phyloP scores from a whole-genome alignment of 64 coral and sea anemone species.

The Trachythela sp. region DNA sequence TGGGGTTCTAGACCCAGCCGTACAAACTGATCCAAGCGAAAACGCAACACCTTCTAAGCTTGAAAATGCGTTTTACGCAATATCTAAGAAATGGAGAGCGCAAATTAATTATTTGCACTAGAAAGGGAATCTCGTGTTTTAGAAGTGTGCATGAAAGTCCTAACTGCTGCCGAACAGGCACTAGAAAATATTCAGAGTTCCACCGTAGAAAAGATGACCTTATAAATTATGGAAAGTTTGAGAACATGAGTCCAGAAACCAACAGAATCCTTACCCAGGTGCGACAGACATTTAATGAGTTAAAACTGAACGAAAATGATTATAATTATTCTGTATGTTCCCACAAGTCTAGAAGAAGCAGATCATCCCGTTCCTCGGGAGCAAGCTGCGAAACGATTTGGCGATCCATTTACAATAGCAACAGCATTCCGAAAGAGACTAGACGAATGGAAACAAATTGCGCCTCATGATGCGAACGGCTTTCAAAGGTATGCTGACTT shows the following conservation, averaged over 20 bases:
- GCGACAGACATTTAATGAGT: neutral
- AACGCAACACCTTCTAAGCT: too few species aligned
- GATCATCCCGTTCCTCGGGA: neutral
- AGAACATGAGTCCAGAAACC: neutral
- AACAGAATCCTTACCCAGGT: neutral
- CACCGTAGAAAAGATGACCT: neutral
- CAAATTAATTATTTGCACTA: neutral
- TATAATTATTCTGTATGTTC: neutral
- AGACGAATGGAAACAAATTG: neutral
- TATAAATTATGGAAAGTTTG: neutral
- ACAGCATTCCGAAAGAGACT: neutral
- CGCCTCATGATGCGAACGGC: neutral
- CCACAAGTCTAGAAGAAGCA: neutral
- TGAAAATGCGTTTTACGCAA: neutral
- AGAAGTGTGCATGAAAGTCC: neutral
- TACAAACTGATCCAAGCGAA: too few species aligned
- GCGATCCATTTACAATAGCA: neutral
- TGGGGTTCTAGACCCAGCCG: too few species aligned
- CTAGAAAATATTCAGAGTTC: neutral
- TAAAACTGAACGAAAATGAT: neutral
- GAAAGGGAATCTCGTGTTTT: neutral
- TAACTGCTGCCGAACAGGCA: neutral
- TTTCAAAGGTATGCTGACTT: conserved; percentile 33
- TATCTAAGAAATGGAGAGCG: neutral
- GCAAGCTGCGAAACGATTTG: neutral